Conservation (phyloP, 2,888 invertebrate genomes). For the Leucoma salicis region DNA sequence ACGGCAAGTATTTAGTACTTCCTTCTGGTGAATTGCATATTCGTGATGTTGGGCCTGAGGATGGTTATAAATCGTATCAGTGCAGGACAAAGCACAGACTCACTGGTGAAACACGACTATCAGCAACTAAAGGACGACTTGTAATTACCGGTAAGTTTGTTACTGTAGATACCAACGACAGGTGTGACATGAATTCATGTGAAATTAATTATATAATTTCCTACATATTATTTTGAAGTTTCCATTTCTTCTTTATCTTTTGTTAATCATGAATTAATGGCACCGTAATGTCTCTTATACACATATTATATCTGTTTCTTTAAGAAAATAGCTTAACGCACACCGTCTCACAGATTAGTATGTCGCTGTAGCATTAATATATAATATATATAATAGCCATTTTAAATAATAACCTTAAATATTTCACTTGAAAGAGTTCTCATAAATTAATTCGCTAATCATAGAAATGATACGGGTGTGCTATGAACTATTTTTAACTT, state of each 20-base stretch:
- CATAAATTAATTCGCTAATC: too few relatives aligned
- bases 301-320: too few relatives aligned
- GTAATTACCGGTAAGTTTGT: conserved; percentile 94
- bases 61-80: conserved; percentile 96
- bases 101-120: conserved; percentile 95
- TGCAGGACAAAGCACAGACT: conserved; percentile 96
- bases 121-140: conserved; percentile 95
- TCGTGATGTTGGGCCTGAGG: conserved; percentile 96
- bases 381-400: too few relatives aligned
- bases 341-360: too few relatives aligned
- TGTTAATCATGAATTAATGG: conserved; percentile 37
- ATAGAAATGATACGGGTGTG: conserved; percentile 1
- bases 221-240: conserved; percentile 1
- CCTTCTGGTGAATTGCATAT: conserved; percentile 98
- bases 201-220: background rate
- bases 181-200: conserved; percentile 32
- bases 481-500: conserved; percentile 7
- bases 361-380: too few relatives aligned
- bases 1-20: conserved; percentile 96
- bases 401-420: too few relatives aligned
- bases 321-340: conserved; percentile 3
- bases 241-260: background rate
- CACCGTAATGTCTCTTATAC: conserved; percentile 15
- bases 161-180: background rate
- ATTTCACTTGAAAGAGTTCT: too few relatives aligned